A percentile compares a stretch with the other conserved stretches of the same genome.
These are phyloP conservation scores for Paracyclopina nana DNA, from an alignment of 1,140 invertebrate genomes.

Conservation along the genomic window DNA sequence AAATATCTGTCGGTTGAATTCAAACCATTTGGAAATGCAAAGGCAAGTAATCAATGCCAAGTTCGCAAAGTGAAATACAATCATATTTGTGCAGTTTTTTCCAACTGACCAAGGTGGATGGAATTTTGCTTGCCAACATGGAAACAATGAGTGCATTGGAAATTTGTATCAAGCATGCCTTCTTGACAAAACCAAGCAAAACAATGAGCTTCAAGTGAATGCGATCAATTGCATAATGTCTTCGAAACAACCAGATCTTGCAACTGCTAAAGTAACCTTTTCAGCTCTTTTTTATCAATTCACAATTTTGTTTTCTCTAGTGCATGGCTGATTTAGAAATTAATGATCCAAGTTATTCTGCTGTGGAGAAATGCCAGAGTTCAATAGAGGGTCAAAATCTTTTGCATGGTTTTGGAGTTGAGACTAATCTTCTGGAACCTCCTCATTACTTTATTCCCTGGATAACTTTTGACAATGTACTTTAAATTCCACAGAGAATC, in stretches of 20 bases:
- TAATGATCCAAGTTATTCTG: background rate
- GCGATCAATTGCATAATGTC: constrained; percentile 1
- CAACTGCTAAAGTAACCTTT: background rate
- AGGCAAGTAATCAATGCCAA: too few relatives aligned
- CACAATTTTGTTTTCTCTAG: background rate
- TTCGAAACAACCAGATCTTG: background rate
- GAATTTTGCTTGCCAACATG: constrained; percentile 9
- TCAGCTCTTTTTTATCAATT: background rate
- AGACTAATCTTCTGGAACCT: background rate
- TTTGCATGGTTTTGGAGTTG: background rate
- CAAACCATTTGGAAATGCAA: background rate
- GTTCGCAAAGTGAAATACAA: too few relatives aligned
- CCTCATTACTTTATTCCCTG: background rate
- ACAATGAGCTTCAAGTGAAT: background rate
- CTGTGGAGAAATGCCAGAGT: background rate
- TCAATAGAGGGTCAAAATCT: background rate
- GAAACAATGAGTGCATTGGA: constrained; percentile 4
- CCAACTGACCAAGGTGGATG: background rate
- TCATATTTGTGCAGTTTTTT: too few relatives aligned
- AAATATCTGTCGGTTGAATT: background rate
- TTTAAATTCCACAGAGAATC: background rate
- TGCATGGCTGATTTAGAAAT: background rate
- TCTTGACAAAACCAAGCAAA: background rate
- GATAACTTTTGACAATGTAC: background rate
- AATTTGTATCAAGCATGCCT: constrained; percentile 3